These are phyloP conservation scores for Aethina tumida DNA, from an alignment of 1,140 invertebrate genomes.

Conservation along the genomic window DNA sequence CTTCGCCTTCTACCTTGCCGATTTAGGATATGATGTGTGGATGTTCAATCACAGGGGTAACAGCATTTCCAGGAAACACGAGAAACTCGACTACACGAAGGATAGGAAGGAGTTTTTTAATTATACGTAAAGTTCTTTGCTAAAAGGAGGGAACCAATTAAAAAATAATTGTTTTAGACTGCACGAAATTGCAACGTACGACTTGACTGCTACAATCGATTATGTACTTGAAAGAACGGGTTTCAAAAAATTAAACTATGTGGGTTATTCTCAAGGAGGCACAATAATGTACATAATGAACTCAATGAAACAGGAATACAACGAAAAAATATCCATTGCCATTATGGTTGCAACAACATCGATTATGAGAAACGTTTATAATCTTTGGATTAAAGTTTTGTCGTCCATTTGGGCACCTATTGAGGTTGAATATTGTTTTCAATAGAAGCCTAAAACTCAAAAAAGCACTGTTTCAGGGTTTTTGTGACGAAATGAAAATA, in stretches of 20 bases:
- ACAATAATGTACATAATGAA: slow-evolving; percentile 46
- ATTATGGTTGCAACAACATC: too few relatives aligned
- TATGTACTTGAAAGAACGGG: slow-evolving; percentile 46
- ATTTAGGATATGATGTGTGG: slow-evolving; percentile 66
- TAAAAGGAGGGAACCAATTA: too few relatives aligned
- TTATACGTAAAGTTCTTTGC: background rate
- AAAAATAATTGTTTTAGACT: slow-evolving; percentile 33
- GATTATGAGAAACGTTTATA: too few relatives aligned
- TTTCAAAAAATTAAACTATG: slow-evolving; percentile 45
- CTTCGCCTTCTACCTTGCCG: slow-evolving; percentile 53
- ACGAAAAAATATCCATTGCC: too few relatives aligned
- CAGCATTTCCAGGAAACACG: slow-evolving; percentile 42
- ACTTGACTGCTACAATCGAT: slow-evolving; percentile 54
- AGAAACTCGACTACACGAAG: background rate
- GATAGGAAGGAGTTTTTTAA: background rate
- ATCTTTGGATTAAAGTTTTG: too few relatives aligned
- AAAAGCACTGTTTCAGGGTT: too few relatives aligned
- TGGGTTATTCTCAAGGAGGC: slow-evolving; percentile 55
- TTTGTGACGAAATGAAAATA: too few relatives aligned
- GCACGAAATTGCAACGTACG: slow-evolving; percentile 49
- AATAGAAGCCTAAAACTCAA: too few relatives aligned
- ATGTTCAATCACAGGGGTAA: slow-evolving; percentile 55
- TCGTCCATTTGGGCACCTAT: too few relatives aligned
- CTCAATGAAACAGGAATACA: slow-evolving; percentile 46
- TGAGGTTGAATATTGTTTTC: too few relatives aligned